Evolutionary conservation across 2,797 vertebrate species (phyloP).

Genomic region (Rhinogobio ventralis): DNA sequence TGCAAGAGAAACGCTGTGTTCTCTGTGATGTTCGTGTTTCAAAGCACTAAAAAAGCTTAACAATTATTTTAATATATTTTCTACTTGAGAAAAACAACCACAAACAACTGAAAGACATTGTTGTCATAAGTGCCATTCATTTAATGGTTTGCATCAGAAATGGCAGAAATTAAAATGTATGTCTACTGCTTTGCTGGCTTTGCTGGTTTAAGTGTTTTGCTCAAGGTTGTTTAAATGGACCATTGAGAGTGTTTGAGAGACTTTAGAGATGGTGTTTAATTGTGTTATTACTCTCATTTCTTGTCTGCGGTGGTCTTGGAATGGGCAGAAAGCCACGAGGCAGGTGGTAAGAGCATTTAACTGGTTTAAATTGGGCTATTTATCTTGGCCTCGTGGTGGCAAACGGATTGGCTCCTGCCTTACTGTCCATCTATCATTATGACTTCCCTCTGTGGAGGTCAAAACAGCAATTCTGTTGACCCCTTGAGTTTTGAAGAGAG

Average conservation of each 20-base stretch:
- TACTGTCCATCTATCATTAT: constrained; percentile 61
- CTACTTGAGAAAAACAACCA: not conserved
- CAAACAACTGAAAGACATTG: not conserved
- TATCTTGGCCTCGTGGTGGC: constrained; percentile 67
- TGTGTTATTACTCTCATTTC: constrained; percentile 46
- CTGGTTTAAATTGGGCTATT: constrained; percentile 69
- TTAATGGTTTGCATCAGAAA: not conserved
- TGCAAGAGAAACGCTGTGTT: not conserved
- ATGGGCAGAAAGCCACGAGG: constrained; percentile 23
- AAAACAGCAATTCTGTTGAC: constrained; percentile 54
- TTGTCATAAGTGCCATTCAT: not conserved
- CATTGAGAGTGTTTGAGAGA: not conserved
- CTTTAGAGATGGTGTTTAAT: not conserved
- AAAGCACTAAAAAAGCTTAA: not conserved
- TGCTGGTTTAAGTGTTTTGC: not conserved
- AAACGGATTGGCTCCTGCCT: constrained; percentile 68
- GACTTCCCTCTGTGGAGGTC: constrained; percentile 58
- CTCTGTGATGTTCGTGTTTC: not conserved
- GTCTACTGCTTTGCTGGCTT: not conserved
- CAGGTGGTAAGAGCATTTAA: constrained; percentile 49
- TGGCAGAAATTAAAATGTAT: not conserved
- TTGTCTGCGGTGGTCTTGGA: constrained; percentile 9
- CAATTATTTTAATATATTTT: not conserved
- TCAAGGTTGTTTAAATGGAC: not conserved
- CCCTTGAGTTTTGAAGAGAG: constrained; percentile 40